Evolutionary conservation across 2,888 invertebrate genomes (phyloP), one percentile per base, ranked within the genome.

Genomic region (Ectemnius lituratus): DNA sequence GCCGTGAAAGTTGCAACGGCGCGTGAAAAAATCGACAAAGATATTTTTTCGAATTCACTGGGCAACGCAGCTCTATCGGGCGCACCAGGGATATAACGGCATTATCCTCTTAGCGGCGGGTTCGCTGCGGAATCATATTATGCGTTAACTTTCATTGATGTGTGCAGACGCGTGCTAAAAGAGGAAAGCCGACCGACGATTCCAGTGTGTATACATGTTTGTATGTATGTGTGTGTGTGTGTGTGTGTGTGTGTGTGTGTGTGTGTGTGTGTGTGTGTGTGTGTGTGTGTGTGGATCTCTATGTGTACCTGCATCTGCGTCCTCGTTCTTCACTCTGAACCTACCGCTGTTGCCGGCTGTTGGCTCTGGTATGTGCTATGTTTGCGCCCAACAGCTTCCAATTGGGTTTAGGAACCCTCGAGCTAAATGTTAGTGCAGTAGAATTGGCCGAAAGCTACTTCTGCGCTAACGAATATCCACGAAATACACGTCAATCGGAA

Each of bases 1-100:
- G 62, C 75, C 45, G 78, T 76, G 79, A 77, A 82, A 76, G 78
- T 61, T 70, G 27, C 76, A 82, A 6, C 62, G 73, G 70, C 37
- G 70, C 75, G 80, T 82, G 73, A 75, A 73, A 80, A 82, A 80
- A 80, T 82, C 68, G 70, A 82, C 82, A 82, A 82, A 82, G 82
- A 82, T 78, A 80, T 80, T 23, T 37, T 37, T 82, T 82, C 80
- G 69, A 75, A 82, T 76, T 80, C 80, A 82, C 78, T 82, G 79
- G 70, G 80, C 82, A 82, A 80, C 37, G 80, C 63, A 62, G 73
- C 65, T 11, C 37, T 75, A 71, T 70, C 75, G 70, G 47, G 70
- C 67, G 37, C 37, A 37, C 37, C 8, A 57, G 67, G 67, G 62
- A 73, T 65, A 66, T 80, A 81, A 81, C 80, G 76, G 73, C 79